Percentiles rank a stretch among this genome's conserved stretches.
Conservation (phyloP, 1,140 invertebrate genomes). For the Rhopalosiphum padi region DNA sequence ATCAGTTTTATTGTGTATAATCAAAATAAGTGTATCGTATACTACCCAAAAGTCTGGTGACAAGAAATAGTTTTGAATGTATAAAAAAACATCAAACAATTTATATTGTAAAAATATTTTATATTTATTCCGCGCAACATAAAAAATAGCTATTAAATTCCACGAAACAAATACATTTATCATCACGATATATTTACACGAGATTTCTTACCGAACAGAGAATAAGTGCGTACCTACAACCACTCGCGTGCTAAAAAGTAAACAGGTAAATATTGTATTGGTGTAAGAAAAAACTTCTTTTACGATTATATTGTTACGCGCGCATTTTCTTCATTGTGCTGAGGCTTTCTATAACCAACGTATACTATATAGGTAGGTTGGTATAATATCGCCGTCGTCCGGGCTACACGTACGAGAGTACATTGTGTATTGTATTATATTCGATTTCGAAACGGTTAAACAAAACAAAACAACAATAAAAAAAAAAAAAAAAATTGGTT, state of each 20-base stretch:
- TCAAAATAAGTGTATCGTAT: conserved; percentile 4
- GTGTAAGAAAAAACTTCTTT: background rate
- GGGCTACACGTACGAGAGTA: background rate
- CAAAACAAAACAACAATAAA: background rate
- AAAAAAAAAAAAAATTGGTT: background rate
- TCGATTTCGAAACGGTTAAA: background rate
- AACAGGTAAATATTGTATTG: conserved; percentile 7
- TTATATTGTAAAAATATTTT: conserved; percentile 9
- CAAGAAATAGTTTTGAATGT: background rate
- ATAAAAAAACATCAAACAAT: background rate
- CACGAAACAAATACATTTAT: background rate
- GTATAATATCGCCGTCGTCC: background rate
- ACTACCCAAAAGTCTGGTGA: background rate
- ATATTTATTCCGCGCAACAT: background rate
- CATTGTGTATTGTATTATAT: background rate
- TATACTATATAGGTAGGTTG: background rate
- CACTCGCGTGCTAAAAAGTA: background rate
- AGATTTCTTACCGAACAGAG: background rate
- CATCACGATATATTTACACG: background rate
- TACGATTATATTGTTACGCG: background rate
- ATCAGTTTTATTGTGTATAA: conserved; percentile 1
- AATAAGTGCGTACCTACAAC: background rate
- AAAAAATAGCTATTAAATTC: conserved; percentile 7
- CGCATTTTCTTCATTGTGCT: background rate
- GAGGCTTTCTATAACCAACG: background rate